Base-by-base conservation (phyloP, 1,140 invertebrate species). In the Nephila pilipes region DNA sequence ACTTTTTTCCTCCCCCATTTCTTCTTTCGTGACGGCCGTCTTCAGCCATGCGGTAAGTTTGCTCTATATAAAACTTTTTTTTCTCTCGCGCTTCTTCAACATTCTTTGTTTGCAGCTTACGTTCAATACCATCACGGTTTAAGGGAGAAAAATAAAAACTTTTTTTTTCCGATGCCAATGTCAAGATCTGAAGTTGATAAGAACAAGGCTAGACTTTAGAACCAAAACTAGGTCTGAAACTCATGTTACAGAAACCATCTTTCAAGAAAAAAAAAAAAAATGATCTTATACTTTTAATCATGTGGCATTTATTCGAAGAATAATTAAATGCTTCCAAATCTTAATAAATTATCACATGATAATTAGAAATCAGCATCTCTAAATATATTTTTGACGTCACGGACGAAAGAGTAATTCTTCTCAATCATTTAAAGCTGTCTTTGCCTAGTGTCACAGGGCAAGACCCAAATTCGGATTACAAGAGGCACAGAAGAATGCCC, bases 21-120 rank as follows among this genome's bases (percentile, higher is more conserved):
- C 25, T 85, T 36, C 83, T 18, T 60, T 85, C 54, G n/a, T 69
- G 8, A 38, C 32, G 55, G 20, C 29, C 29, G 65, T 58, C 54
- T 18, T 69, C 85, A 65, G 22, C 85, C 60, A 65, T n/a, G 85
- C 85, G 85, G 32, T 87, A 87, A 63, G 58, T 69, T 87, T 87
- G 60, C 32, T 65, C 58, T 16, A 87, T 20, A 87, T 65, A 87
- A 20, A 12, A 32, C 29, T 32, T 54, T 85, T 58, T 58, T 80
- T 32, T 85, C 36, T 20, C 0, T n/a, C 12, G 46, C n/a, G 5
- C n/a, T 69, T 54, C 58, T 46, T 25, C 20, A 60, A 60, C 58
- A 29, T 22, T 38, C 65, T 87, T 36, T 46, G 36, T 46, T 36
- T 63, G 36, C 22, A 46, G 22, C 32, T 14, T 46, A 4, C 36